Evolutionary conservation across 2,888 invertebrate species (phyloP).

Genomic region (Xanthia icteritia): DNA sequence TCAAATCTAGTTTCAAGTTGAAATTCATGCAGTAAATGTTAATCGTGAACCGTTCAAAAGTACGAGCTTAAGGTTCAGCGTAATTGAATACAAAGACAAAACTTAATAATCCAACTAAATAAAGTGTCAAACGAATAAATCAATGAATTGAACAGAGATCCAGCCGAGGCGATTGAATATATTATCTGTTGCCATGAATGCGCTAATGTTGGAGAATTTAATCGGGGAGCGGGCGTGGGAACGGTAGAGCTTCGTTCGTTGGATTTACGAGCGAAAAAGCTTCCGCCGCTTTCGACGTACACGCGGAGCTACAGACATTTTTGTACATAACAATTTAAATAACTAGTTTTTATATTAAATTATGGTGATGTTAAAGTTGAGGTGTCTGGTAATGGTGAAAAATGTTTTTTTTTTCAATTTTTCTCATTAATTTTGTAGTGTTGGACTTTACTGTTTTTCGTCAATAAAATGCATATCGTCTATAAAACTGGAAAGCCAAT

Average conservation of each 20-base stretch:
- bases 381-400: conserved; percentile 8
- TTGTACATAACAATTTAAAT: conserved; percentile 70
- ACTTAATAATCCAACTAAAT: conserved; percentile 53
- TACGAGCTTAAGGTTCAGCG: not conserved
- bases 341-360: conserved; percentile 64
- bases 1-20: not conserved
- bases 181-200: conserved; percentile 81
- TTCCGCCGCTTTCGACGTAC: conserved; percentile 77
- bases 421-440: not conserved
- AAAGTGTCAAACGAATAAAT: conserved; percentile 69
- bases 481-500: not conserved
- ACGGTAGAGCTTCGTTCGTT: conserved; percentile 76
- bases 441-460: not conserved
- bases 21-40: not conserved
- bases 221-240: conserved; percentile 75
- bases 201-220: conserved; percentile 83
- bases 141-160: conserved; percentile 74
- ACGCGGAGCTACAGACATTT: conserved; percentile 69
- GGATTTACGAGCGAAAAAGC: conserved; percentile 83
- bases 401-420: conserved; percentile 7
- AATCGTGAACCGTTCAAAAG: not conserved
- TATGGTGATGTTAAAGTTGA: conserved; percentile 44
- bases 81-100: conserved; percentile 32
- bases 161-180: conserved; percentile 77
- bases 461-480: not conserved